phyloP scores from a whole-genome alignment of 2,797 vertebrate genomes.

The Halcyon chelicuti region DNA sequence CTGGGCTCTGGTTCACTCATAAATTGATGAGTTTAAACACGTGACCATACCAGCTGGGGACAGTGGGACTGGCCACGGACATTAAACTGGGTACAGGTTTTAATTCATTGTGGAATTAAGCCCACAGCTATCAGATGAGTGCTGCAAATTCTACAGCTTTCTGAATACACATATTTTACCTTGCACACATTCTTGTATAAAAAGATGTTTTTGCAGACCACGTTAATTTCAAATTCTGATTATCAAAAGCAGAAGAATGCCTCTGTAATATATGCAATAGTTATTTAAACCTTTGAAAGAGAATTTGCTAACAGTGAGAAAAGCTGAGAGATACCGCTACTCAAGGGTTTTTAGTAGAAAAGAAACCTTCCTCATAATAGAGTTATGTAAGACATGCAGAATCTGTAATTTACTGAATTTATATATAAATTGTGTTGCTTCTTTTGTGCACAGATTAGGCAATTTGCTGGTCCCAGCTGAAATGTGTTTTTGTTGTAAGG shows the following conservation, averaged over 20 bases:
- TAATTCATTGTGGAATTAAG: neutral
- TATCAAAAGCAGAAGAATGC: conserved; percentile 15
- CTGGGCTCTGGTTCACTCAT: neutral
- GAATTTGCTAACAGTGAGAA: conserved; percentile 8
- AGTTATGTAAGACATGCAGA: conserved; percentile 25
- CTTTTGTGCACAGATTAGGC: conserved; percentile 40
- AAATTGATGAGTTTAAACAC: conserved; percentile 13
- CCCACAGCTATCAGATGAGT: neutral
- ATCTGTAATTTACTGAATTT: conserved; percentile 54
- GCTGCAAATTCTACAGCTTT: conserved; percentile 3
- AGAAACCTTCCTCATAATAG: neutral
- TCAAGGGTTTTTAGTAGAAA: conserved; percentile 50
- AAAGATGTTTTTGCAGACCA: neutral
- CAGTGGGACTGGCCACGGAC: neutral
- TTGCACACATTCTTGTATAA: conserved; percentile 8
- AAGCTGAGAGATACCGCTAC: neutral
- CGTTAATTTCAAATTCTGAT: conserved; percentile 53
- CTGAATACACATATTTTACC: neutral
- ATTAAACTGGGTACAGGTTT: neutral
- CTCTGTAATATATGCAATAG: conserved; percentile 41
- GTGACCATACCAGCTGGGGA: neutral
- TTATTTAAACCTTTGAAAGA: conserved; percentile 51
- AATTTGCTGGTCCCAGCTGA: conserved; percentile 45
- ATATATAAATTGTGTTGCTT: conserved; percentile 41
- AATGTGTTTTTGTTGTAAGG: conserved; percentile 21